Evolutionary conservation across 2,797 vertebrate species (phyloP).

Genomic region (Poeciliopsis gracilis): DNA sequence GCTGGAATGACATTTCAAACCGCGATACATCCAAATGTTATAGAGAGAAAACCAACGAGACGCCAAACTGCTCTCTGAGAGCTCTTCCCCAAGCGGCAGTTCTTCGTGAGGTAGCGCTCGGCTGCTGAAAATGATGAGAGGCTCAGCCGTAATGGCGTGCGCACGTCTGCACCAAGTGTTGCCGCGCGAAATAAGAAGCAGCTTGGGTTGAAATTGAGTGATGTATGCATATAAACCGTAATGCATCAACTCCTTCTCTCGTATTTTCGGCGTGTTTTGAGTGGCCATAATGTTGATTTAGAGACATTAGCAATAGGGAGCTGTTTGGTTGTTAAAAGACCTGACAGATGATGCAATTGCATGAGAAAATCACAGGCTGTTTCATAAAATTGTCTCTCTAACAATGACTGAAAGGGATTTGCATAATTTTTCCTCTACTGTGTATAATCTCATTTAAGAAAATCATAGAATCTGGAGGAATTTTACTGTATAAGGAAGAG

Average conservation of each 20-base stretch:
- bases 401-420: slow-evolving; percentile 3
- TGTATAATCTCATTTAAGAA: not conserved
- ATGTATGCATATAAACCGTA: not conserved
- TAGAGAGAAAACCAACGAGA: slow-evolving; percentile 54
- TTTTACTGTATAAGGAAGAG: not conserved
- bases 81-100: slow-evolving; percentile 43
- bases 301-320: not conserved
- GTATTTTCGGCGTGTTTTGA: not conserved
- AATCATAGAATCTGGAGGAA: slow-evolving; percentile 4
- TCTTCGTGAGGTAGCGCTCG: slow-evolving; percentile 51
- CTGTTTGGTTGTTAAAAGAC: not conserved
- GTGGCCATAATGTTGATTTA: not conserved
- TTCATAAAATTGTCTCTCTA: not conserved
- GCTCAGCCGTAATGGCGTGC: slow-evolving; percentile 23
- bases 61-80: slow-evolving; percentile 51
- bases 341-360: not conserved
- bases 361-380: not conserved
- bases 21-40: slow-evolving; percentile 60
- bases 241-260: not conserved
- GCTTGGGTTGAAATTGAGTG: not conserved
- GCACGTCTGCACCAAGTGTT: slow-evolving; percentile 8
- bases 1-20: slow-evolving; percentile 73
- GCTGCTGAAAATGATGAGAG: slow-evolving; percentile 52
- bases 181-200: not conserved
- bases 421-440: not conserved